Percentiles rank a stretch among this genome's conserved stretches.
Conservation (phyloP, 2,888 invertebrate genomes). For the Theretra japonica region DNA sequence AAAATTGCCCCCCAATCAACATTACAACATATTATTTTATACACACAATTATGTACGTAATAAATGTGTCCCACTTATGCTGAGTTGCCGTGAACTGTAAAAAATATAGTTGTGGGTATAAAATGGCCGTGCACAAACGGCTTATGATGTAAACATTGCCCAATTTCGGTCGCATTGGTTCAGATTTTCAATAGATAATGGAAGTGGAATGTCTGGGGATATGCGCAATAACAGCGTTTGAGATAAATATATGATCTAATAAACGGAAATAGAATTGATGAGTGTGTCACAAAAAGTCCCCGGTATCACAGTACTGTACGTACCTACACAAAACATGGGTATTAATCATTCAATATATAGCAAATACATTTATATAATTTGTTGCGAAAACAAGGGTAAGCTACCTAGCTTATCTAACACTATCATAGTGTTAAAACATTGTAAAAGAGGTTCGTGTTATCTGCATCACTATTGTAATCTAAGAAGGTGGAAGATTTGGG, state of each 20-base stretch:
- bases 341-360: neutral
- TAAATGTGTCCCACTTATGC: neutral
- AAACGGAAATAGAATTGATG: neutral
- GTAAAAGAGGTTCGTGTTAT: too few species aligned
- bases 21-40: neutral
- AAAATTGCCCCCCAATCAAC: neutral
- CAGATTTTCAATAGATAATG: conserved; percentile 2
- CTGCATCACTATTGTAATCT: too few species aligned
- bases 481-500: too few species aligned
- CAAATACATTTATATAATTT: neutral
- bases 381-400: too few species aligned
- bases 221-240: neutral
- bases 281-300: neutral
- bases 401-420: too few species aligned
- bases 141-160: neutral
- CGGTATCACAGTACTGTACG: neutral
- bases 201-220: neutral
- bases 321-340: neutral
- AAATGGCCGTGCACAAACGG: neutral
- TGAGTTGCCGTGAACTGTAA: neutral
- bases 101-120: neutral
- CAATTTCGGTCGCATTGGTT: neutral
- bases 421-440: too few species aligned
- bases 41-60: conserved; percentile 2
- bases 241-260: neutral